A percentile compares a stretch with the other conserved stretches of the same genome.
Evolutionary conservation across 2,113 vertebrate genomes (phyloP).

Genomic region (Chamaetylas fuelleborni): DNA sequence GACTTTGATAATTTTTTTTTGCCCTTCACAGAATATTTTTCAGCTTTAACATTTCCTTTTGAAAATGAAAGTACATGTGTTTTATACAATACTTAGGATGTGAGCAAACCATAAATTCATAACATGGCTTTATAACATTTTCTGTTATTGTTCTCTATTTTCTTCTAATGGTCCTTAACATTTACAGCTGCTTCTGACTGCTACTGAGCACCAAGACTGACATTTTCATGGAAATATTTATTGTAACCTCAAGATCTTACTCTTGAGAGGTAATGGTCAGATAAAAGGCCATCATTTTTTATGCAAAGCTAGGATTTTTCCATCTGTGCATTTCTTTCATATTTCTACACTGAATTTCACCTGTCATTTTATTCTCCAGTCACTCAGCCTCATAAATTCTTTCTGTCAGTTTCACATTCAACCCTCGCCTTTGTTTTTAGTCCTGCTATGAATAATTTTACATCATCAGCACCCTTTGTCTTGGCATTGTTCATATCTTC

Average conservation of each 20-base stretch:
- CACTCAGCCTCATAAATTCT: neutral
- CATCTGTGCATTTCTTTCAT: neutral
- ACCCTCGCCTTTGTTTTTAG: neutral
- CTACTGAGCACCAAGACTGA: neutral
- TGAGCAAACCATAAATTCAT: neutral
- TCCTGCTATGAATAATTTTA: neutral
- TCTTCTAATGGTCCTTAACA: neutral
- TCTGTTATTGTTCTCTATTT: neutral
- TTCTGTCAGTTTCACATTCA: neutral
- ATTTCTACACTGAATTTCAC: neutral
- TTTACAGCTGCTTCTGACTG: neutral
- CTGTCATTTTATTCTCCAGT: neutral
- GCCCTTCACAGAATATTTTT: neutral
- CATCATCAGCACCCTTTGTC: neutral
- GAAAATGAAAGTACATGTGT: neutral
- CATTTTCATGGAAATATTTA: conserved; percentile 13
- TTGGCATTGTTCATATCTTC: neutral
- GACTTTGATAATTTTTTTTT: neutral
- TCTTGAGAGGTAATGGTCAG: neutral
- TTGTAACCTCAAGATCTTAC: neutral
- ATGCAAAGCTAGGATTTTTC: neutral
- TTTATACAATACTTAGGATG: neutral
- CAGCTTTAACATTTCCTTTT: neutral
- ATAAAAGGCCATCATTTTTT: neutral
- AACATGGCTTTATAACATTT: neutral